Conservation (phyloP, 2,888 invertebrate species). For the Acanthosoma haemorrhoidale region DNA sequence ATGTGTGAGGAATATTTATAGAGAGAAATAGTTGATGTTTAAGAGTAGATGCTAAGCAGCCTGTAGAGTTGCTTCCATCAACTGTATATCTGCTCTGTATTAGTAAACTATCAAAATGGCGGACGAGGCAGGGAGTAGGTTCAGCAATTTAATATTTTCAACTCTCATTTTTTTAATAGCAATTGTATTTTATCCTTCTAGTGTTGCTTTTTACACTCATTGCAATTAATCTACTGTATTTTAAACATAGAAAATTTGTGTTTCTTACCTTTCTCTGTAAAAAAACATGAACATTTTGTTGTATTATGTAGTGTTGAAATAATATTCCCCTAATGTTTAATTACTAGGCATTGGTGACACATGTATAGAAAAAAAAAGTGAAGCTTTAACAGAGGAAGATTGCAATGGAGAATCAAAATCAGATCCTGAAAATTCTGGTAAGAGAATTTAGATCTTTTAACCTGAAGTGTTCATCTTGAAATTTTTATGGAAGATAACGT, state of each 20-base stretch:
- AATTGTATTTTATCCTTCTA: background rate
- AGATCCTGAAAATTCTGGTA: background rate
- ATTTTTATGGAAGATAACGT: background rate
- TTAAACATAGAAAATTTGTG: background rate
- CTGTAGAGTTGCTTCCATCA: background rate
- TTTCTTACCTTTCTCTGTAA: background rate
- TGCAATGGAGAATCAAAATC: conserved; percentile 20
- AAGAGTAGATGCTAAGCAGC: too few species aligned
- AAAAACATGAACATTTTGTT: background rate
- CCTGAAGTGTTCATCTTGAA: background rate
- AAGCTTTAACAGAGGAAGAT: background rate
- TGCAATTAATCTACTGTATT: background rate
- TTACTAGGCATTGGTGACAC: background rate
- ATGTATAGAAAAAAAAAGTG: background rate
- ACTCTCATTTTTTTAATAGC: background rate
- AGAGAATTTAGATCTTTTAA: background rate
- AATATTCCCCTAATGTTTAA: background rate
- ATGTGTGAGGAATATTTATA: too few species aligned
- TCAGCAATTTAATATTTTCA: background rate
- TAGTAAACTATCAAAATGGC: conserved; percentile 25
- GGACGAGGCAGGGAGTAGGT: conserved; percentile 17
- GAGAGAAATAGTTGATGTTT: too few species aligned
- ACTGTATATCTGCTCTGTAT: conserved; percentile 11
- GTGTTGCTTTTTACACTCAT: background rate
- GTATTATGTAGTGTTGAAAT: background rate